Conservation (phyloP, 2,113 vertebrate genomes). For the Eidolon helvum region DNA sequence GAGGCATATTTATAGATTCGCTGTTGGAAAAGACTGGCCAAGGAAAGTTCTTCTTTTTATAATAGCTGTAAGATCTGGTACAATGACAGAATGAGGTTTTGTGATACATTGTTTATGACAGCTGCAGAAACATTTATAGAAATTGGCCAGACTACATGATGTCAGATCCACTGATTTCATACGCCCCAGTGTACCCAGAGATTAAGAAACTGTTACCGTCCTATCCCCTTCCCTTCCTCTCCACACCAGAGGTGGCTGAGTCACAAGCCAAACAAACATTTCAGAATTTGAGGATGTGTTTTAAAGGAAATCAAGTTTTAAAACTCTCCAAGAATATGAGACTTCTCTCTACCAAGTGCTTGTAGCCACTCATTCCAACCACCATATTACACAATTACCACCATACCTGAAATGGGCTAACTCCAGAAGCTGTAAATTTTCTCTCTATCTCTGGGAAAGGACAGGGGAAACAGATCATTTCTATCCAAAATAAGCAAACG, state of each 20-base stretch:
- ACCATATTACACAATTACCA: background rate
- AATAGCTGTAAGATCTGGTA: background rate
- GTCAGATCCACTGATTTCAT: background rate
- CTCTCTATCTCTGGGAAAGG: background rate
- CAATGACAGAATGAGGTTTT: background rate
- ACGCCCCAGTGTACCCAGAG: background rate
- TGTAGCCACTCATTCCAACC: background rate
- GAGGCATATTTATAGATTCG: background rate
- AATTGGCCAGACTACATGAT: slow-evolving; percentile 8
- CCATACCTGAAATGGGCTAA: background rate
- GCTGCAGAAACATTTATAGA: slow-evolving; percentile 60
- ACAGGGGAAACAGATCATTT: background rate
- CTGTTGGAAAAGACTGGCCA: background rate
- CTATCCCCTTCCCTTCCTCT: background rate
- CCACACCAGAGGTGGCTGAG: background rate
- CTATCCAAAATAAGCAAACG: background rate
- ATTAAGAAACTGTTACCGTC: background rate
- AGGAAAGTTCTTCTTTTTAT: background rate
- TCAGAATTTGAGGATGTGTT: background rate
- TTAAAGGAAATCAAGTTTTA: slow-evolving; percentile 15
- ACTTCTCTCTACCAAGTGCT: background rate
- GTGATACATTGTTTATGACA: background rate
- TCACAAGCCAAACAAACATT: background rate
- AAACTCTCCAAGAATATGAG: background rate
- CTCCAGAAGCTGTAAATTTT: background rate